A percentile compares a stretch with the other conserved stretches of the same genome.
These are phyloP conservation scores for Prunella fulvescens DNA, from an alignment of 2,113 vertebrate genomes.

Conservation along the genomic window DNA sequence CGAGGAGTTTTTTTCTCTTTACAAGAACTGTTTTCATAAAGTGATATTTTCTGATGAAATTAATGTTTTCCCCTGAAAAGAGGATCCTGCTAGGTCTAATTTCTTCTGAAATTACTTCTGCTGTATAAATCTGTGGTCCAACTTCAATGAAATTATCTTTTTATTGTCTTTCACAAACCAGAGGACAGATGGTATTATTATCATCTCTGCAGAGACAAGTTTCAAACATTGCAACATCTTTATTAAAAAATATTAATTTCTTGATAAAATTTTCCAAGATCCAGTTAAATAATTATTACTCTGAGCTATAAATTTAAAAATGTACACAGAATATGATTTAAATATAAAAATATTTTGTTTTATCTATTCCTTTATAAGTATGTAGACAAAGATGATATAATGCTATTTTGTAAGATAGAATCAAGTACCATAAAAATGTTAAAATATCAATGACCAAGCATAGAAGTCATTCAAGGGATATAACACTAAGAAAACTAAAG, in stretches of 20 bases:
- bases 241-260: constrained; percentile 14
- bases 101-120: constrained; percentile 39
- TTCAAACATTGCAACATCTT: neutral
- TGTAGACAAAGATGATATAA: neutral
- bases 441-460: neutral
- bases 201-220: neutral
- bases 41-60: neutral
- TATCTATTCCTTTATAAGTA: neutral
- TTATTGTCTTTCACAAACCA: constrained; percentile 15
- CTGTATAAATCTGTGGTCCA: neutral
- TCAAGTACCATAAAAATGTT: neutral
- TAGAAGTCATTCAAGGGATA: fast-evolving
- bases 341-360: neutral
- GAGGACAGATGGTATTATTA: neutral
- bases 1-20: neutral
- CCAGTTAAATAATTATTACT: neutral
- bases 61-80: neutral
- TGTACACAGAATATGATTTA: neutral
- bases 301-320: neutral
- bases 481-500: neutral
- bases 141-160: constrained; percentile 28
- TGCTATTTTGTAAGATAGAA: neutral
- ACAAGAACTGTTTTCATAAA: neutral
- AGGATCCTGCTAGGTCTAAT: constrained; percentile 13
- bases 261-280: neutral